These are phyloP conservation scores for Chelon labrosus DNA, from an alignment of 2,797 vertebrate species.

Conservation along the genomic window DNA sequence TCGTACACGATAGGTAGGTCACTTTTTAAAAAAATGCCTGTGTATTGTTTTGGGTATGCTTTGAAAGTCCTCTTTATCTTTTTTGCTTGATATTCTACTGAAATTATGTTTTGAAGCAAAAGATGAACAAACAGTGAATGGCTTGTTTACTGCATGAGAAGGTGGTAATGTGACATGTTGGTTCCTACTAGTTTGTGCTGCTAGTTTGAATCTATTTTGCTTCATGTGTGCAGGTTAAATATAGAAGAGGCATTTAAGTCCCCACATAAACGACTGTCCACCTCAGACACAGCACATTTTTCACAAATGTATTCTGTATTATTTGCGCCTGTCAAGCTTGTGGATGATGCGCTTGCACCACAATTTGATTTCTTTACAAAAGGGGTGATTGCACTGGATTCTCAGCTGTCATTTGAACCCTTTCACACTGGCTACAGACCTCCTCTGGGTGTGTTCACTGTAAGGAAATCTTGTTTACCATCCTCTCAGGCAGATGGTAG, in stretches of 20 bases:
- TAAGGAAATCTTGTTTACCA: not conserved
- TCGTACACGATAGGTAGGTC: not conserved
- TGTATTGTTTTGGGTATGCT: slow-evolving; percentile 31
- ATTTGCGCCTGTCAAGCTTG: slow-evolving; percentile 18
- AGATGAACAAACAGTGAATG: slow-evolving; percentile 21
- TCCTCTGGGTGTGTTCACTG: not conserved
- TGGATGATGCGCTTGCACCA: slow-evolving; percentile 6
- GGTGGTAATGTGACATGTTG: not conserved
- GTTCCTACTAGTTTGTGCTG: slow-evolving; percentile 6
- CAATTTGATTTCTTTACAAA: slow-evolving; percentile 15
- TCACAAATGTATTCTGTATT: not conserved
- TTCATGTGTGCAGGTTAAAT: slow-evolving; percentile 3
- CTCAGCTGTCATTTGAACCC: slow-evolving; percentile 1
- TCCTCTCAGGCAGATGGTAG: not conserved
- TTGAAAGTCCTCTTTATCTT: slow-evolving; percentile 13
- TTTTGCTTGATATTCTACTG: not conserved
- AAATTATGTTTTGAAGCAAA: slow-evolving; percentile 5
- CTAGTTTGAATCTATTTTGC: not conserved
- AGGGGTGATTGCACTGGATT: slow-evolving; percentile 43
- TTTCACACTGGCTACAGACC: not conserved
- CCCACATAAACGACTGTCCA: not conserved
- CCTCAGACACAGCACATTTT: slow-evolving; percentile 3
- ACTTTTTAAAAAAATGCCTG: slow-evolving; percentile 20
- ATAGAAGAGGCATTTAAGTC: not conserved
- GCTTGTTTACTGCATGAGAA: slow-evolving; percentile 60